Conservation (phyloP, 2,797 vertebrate species). For the Euphonia xanthogaster region DNA sequence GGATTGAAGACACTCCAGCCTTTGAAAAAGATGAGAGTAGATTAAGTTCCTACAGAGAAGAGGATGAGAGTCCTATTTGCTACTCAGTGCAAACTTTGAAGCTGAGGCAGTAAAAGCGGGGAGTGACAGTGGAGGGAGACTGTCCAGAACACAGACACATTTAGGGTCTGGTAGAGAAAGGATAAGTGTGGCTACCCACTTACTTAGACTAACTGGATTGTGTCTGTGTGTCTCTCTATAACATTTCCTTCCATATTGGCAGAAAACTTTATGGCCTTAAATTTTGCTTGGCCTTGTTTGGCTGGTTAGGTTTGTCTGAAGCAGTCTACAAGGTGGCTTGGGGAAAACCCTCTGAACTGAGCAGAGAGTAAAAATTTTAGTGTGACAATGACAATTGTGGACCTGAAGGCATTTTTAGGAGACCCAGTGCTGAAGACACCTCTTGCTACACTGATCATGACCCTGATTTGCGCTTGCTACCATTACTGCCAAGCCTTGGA, state of each 20-base stretch:
- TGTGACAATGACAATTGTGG: neutral
- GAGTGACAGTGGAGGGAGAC: neutral
- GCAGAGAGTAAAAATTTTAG: neutral
- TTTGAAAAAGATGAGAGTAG: neutral
- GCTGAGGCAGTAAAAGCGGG: neutral
- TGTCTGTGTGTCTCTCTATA: neutral
- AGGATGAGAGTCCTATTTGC: neutral
- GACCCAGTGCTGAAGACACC: neutral
- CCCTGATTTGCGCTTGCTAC: neutral
- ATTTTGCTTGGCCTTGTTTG: neutral
- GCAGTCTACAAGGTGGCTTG: neutral
- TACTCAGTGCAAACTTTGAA: neutral
- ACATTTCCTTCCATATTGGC: neutral
- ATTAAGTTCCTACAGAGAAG: neutral
- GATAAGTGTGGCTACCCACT: neutral
- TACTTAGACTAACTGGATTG: neutral
- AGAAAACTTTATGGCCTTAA: neutral
- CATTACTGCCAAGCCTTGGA: neutral
- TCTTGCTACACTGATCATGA: neutral
- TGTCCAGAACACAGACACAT: neutral
- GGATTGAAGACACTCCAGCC: neutral
- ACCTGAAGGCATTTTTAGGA: neutral
- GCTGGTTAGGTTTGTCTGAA: neutral
- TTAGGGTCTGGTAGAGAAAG: neutral
- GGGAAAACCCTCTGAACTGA: neutral